Percentiles rank a stretch among this genome's conserved stretches.
phyloP scores from a whole-genome alignment of 1,140 invertebrate species.

The Stegodyphus dumicola region DNA sequence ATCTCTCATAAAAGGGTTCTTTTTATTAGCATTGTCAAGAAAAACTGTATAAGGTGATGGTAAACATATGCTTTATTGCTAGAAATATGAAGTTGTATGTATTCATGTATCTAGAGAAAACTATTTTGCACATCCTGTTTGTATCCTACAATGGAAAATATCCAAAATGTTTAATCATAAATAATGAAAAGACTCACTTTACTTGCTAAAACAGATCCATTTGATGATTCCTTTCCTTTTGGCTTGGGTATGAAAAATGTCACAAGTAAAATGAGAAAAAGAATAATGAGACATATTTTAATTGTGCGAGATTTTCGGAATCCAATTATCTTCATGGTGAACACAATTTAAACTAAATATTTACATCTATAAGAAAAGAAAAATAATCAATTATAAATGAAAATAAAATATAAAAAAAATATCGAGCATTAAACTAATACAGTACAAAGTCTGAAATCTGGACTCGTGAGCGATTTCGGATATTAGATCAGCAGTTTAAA shows the following conservation, averaged over 20 bases:
- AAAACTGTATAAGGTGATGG: too few relatives aligned
- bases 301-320: conserved; percentile 24
- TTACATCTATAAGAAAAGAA: not conserved
- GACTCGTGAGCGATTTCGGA: too few relatives aligned
- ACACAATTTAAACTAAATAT: not conserved
- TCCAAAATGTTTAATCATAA: too few relatives aligned
- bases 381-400: not conserved
- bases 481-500: too few relatives aligned
- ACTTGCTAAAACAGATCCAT: not conserved
- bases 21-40: too few relatives aligned
- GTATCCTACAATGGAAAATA: too few relatives aligned
- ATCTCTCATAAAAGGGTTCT: too few relatives aligned
- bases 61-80: too few relatives aligned
- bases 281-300: conserved; percentile 31
- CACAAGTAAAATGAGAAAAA: conserved; percentile 48
- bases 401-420: not conserved
- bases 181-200: not conserved
- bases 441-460: too few relatives aligned
- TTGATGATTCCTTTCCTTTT: conserved; percentile 22
- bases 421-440: not conserved
- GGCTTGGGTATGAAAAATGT: conserved; percentile 62
- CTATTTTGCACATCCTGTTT: too few relatives aligned
- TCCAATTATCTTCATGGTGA: conserved; percentile 31
- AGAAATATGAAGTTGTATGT: too few relatives aligned
- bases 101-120: too few relatives aligned